Base-by-base conservation (phyloP, 1,140 invertebrate genomes). In the Bombus superbus region DNA sequence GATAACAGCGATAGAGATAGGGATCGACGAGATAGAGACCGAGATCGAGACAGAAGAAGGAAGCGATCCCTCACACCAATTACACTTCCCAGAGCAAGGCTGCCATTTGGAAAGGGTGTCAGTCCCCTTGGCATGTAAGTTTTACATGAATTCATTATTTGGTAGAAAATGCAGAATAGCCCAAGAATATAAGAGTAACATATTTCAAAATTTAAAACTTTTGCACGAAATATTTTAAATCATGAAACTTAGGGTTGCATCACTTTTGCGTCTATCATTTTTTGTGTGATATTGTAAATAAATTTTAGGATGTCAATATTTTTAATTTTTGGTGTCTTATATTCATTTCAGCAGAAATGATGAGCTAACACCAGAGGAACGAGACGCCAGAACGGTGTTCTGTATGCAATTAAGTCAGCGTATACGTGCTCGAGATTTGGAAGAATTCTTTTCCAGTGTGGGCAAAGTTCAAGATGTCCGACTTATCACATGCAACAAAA, bases 401-500 rank as follows among this genome's bases (percentile, higher is more conserved):
- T 99, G 99, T 94, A 99, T 99, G 97, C 98, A 99, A 94, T 94
- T 99, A 57, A 98, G 99, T 83, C 98, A 99, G 92, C 96, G 98
- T 89, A 98, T 99, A 90, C 96, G 99, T 84, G 98, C 98, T 18
- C 97, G 99, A 83, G 99, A 99, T 95, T 95, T 99, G 59, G 99
- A 99, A 96, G 99, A 99, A 95, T 99, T 99, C 94, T 99, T 99
- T 94, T 99, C 98, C 8, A 98, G 98, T 81, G 99, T 99, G 83
- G 99, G 99, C 64, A 99, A 99, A 96, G 99, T 99, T 38, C 97
- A 98, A 91, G 99, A 99, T 96, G 99, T 99, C 18, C 96, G 99
- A 93, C 97, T 99, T 86, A 99, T 99, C 69, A 99, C 99, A 68
- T 99, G 99, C 95, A 99, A 99, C 94, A 99, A 99, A 95, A 99